Evolutionary conservation across 1,140 invertebrate species (phyloP).

Genomic region (Triops longicaudatus): DNA sequence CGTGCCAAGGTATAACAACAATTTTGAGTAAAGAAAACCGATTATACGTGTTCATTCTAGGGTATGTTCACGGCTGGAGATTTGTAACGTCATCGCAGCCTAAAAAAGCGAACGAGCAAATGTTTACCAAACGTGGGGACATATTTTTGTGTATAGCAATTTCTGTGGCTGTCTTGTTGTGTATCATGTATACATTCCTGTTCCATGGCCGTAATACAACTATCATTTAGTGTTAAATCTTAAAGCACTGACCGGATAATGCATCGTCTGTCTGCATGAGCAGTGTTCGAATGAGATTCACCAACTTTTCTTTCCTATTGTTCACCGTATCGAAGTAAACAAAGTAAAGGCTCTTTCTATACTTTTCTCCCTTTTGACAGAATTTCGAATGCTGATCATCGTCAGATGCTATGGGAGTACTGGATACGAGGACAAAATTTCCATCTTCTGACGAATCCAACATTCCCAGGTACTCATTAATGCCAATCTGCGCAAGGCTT

Average conservation of each 20-base stretch:
- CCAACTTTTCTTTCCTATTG: not conserved
- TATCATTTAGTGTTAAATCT: not conserved
- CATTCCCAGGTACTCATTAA: not conserved
- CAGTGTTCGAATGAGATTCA: not conserved
- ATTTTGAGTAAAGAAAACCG: constrained; percentile 19
- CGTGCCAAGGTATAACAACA: constrained; percentile 65
- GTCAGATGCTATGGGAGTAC: not conserved
- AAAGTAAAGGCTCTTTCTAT: not conserved
- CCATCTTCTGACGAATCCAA: not conserved
- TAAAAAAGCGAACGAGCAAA: not conserved
- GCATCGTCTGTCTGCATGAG: not conserved
- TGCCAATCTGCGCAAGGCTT: constrained; percentile 16
- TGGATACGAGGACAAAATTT: not conserved
- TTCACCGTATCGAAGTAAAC: not conserved
- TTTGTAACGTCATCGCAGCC: not conserved
- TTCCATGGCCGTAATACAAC: not conserved
- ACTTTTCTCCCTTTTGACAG: not conserved
- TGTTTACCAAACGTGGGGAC: not conserved
- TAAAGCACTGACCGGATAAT: not conserved
- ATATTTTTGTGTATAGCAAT: not conserved
- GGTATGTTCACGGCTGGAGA: constrained; percentile 46
- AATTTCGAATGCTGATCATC: not conserved
- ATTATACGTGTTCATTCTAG: constrained; percentile 34
- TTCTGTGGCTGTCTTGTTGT: not conserved
- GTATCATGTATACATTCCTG: not conserved